Percentiles rank a stretch among this genome's conserved stretches.
phyloP scores from a whole-genome alignment of 2,888 invertebrate genomes.

The Sceliomorpha sp. region DNA sequence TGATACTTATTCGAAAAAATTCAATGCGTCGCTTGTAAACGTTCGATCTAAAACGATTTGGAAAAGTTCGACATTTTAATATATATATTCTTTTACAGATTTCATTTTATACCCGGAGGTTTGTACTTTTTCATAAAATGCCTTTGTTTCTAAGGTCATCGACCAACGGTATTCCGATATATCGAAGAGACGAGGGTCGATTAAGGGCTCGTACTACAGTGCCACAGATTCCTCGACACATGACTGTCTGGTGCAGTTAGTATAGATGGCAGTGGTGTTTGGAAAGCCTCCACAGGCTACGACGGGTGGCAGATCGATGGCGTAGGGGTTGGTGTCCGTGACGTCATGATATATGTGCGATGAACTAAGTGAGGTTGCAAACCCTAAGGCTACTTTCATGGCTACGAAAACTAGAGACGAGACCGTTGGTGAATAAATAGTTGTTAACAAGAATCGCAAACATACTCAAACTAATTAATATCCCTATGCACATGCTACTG shows the following conservation, averaged over 20 bases:
- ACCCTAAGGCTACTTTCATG: constrained; percentile 19
- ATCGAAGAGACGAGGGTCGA: constrained; percentile 31
- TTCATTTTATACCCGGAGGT: no score
- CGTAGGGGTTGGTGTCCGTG: constrained; percentile 25
- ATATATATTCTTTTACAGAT: no score
- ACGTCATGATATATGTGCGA: constrained; percentile 32
- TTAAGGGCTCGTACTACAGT: constrained; percentile 37
- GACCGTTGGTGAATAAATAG: constrained; percentile 14
- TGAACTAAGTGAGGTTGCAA: constrained; percentile 18
- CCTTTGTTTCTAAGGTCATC: constrained; percentile 26
- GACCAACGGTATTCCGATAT: constrained; percentile 22
- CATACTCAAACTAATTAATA: constrained; percentile 13
- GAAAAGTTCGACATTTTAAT: no score
- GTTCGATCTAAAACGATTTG: no score
- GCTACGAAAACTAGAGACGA: constrained; percentile 24
- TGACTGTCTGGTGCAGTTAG: constrained; percentile 38
- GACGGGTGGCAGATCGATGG: constrained; percentile 42
- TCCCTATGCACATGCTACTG: not conserved
- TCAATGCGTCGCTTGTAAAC: no score
- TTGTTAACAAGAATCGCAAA: constrained; percentile 25
- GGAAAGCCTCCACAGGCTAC: constrained; percentile 32
- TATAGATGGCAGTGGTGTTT: constrained; percentile 36
- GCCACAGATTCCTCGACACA: constrained; percentile 48
- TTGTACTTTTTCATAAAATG: constrained; percentile 8
- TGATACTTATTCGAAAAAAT: no score